Evolutionary conservation across 1,140 invertebrate genomes (phyloP).

Genomic region (Glossosoma conforme): DNA sequence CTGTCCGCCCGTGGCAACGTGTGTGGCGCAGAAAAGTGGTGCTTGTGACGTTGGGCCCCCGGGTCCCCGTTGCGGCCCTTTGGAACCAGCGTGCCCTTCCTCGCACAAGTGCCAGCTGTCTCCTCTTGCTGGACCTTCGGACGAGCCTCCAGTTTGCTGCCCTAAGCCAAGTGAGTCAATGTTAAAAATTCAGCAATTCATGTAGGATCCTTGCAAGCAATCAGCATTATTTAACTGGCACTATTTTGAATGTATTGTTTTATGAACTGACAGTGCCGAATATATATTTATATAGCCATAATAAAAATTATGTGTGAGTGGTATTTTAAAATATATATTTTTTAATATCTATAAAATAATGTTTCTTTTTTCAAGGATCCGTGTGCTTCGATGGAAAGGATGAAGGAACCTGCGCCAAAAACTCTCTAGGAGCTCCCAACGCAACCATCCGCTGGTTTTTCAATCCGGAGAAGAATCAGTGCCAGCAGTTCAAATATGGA

Average conservation of each 20-base stretch:
- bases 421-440: constrained; percentile 40
- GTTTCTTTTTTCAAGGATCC: constrained; percentile 53
- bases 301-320: background rate
- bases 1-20: constrained; percentile 74
- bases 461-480: constrained; percentile 69
- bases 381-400: constrained; percentile 76
- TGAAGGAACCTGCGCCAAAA: constrained; percentile 50
- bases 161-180: constrained; percentile 68
- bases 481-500: constrained; percentile 64
- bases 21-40: constrained; percentile 49
- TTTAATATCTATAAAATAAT: constrained; percentile 2
- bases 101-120: constrained; percentile 80
- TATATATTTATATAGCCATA: too few species aligned
- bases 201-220: too few species aligned
- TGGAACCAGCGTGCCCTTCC: constrained; percentile 68
- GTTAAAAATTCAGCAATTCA: too few species aligned
- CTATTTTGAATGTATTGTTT: too few species aligned
- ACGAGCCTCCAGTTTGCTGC: constrained; percentile 62
- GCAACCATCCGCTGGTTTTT: constrained; percentile 66
- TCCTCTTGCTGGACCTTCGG: constrained; percentile 68
- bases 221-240: too few species aligned
- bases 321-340: constrained; percentile 8
- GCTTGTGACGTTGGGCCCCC: constrained; percentile 55
- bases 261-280: too few species aligned
- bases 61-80: constrained; percentile 65